Evolutionary conservation across 2,113 vertebrate species (phyloP), one percentile per base, ranked within the genome.

Genomic region (Callochromis pleurospilus): DNA sequence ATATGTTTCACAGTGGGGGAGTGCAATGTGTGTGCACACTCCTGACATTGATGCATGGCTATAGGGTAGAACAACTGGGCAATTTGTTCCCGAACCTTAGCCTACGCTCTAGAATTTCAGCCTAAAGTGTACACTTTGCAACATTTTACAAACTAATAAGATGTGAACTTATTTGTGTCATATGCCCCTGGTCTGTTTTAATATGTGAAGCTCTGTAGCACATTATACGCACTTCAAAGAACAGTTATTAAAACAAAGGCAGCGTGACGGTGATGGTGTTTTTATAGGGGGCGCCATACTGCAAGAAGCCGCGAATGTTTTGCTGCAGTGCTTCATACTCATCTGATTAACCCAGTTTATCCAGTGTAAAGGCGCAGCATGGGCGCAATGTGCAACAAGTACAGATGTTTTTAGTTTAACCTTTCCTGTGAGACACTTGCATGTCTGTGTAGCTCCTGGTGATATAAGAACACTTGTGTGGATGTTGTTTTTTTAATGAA

Each of bases 261-360:
- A 90, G 87, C 86, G 75, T 90, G 45, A 26, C 58, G 36, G 51
- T n/a, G 53, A 84, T 80, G 51, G 40, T 13, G 81, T 81, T 85
- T 92, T 90, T 87, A 82, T 55, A 90, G 87, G 88, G 88, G 87
- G 86, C 65, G 58, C 88, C 88, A 83, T 47, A 81, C 53, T 83
- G 65, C 86, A 84, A 80, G 2, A 5, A 81, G 58, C n/a, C 47
- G 21, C 11, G 15, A 79, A 40, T 36, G 21, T 70, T 21, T 65
- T 79, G 42, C 38, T 51, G 83, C 54, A 33, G 85, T 70, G 77
- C 47, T 81, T 86, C 80, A 80, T 36, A 13, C 68, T 87, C 79
- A 33, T 80, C 87, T 82, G 79, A 87, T 89, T 79, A 79, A 54
- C 38, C 42, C 82, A 33, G 51, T 81, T 75, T 83, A 86, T 89